These are phyloP conservation scores for Zosterops japonicus DNA, from an alignment of 2,113 vertebrate genomes.

Conservation along the genomic window DNA sequence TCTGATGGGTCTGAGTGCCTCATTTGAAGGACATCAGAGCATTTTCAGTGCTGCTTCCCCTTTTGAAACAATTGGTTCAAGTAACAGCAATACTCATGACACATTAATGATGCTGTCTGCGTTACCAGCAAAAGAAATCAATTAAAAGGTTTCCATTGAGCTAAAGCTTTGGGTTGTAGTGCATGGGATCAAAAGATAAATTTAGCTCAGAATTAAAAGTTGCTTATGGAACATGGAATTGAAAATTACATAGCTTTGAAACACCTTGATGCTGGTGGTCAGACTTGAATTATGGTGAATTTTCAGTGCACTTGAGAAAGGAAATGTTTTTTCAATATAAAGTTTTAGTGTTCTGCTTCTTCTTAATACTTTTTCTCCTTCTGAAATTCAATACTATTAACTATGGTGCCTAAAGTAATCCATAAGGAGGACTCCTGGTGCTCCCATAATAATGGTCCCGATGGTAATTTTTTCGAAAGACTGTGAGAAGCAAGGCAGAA, in stretches of 20 bases:
- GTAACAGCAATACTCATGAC: background rate
- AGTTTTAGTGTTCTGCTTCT: background rate
- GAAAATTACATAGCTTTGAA: background rate
- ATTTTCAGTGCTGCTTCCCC: background rate
- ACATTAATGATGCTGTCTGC: background rate
- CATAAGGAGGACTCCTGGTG: background rate
- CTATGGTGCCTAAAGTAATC: background rate
- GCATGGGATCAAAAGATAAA: background rate
- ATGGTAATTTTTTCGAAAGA: background rate
- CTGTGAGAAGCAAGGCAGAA: background rate
- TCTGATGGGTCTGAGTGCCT: background rate
- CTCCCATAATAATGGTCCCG: background rate
- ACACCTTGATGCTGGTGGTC: background rate
- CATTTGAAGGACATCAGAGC: background rate
- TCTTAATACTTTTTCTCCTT: background rate
- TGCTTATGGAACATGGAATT: background rate
- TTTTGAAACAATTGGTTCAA: background rate
- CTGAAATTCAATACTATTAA: background rate
- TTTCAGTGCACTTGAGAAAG: background rate
- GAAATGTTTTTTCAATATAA: background rate
- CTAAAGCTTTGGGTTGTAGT: background rate
- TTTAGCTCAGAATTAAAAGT: background rate
- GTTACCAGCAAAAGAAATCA: background rate
- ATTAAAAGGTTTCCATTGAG: conserved; percentile 6
- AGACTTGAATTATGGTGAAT: background rate